Evolutionary conservation across 1,140 invertebrate genomes (phyloP).

Genomic region (Stenopsyche tienmushanensis): DNA sequence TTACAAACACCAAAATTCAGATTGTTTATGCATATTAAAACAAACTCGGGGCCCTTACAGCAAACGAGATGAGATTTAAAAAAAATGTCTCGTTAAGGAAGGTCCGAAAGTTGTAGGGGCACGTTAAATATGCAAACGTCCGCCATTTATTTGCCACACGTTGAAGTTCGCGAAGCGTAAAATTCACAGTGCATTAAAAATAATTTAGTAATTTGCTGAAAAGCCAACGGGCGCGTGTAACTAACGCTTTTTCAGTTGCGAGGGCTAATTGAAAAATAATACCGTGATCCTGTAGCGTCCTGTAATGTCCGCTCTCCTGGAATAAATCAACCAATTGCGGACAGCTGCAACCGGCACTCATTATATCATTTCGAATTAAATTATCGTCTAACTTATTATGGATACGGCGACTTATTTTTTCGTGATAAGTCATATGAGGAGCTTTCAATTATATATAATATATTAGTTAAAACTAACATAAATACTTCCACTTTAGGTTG

Average conservation of each 20-base stretch:
- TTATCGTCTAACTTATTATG: too few species aligned
- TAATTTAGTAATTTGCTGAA: constrained; percentile 28
- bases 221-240: background rate
- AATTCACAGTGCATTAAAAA: constrained; percentile 26
- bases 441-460: too few species aligned
- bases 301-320: background rate
- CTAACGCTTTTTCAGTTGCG: constrained; percentile 24
- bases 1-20: too few species aligned
- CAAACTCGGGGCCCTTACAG: constrained; percentile 1
- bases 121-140: background rate
- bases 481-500: too few species aligned
- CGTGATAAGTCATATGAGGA: too few species aligned
- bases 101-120: background rate
- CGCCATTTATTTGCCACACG: too few species aligned
- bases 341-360: background rate
- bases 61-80: background rate
- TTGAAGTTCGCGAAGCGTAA: constrained; percentile 6
- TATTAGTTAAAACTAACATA: too few species aligned
- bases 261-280: constrained; percentile 28
- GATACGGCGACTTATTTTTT: too few species aligned
- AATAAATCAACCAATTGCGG: constrained; percentile 26
- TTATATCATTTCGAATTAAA: constrained; percentile 7
- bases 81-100: background rate
- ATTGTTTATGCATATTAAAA: too few species aligned
- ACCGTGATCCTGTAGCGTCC: constrained; percentile 5